Evolutionary conservation across 2,888 invertebrate species (phyloP).

Genomic region (Folsomia manolachei): DNA sequence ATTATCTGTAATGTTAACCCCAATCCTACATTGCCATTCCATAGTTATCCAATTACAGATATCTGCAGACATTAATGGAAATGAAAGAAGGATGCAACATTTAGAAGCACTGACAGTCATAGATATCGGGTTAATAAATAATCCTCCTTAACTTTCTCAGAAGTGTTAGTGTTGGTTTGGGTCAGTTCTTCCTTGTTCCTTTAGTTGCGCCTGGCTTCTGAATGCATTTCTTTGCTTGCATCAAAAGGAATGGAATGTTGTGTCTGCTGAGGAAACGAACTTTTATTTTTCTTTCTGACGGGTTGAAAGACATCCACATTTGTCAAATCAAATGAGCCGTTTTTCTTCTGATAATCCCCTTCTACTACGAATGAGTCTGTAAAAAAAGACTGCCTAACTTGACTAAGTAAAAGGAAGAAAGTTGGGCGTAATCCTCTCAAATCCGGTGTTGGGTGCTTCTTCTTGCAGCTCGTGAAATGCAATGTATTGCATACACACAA

Average conservation of each 20-base stretch:
- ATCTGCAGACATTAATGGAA: too few species aligned
- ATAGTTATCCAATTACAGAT: too few species aligned
- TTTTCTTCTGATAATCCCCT: neutral
- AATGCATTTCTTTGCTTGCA: neutral
- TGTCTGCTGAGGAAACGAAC: neutral
- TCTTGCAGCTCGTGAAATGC: neutral
- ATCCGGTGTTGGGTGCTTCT: neutral
- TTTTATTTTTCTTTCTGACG: conserved; percentile 8
- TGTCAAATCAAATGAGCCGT: conserved; percentile 8
- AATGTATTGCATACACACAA: neutral
- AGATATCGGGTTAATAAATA: neutral
- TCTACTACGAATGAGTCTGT: neutral
- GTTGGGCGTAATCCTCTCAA: neutral
- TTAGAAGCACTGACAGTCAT: too few species aligned
- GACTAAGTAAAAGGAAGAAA: too few species aligned
- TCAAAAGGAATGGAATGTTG: neutral
- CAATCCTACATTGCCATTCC: too few species aligned
- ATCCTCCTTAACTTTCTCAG: neutral
- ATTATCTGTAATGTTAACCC: too few species aligned
- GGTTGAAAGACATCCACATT: conserved; percentile 8
- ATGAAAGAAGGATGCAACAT: too few species aligned
- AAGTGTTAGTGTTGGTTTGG: neutral
- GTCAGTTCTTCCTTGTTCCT: neutral
- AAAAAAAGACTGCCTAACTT: too few species aligned
- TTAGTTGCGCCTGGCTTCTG: neutral